phyloP scores from a whole-genome alignment of 2,888 invertebrate species.

The Andricus curvator region DNA sequence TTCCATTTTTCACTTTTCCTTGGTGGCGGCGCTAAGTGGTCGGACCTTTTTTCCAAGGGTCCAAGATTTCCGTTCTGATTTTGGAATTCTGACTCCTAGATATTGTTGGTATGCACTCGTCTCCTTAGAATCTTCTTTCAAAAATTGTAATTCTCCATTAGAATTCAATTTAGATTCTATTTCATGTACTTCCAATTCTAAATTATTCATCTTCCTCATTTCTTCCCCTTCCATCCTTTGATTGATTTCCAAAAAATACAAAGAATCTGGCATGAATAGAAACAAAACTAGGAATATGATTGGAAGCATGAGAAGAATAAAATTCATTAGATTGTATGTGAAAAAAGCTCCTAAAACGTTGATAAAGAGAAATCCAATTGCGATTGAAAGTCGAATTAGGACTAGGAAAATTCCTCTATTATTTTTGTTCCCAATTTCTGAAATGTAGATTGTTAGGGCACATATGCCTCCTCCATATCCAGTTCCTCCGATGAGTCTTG shows the following conservation, averaged over 20 bases:
- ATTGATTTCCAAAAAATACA: conserved; percentile 77
- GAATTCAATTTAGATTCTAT: background rate
- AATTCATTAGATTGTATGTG: conserved; percentile 79
- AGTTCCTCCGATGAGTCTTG: conserved; percentile 78
- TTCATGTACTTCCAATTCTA: background rate
- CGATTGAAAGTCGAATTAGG: conserved; percentile 79
- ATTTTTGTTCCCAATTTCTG: conserved; percentile 79
- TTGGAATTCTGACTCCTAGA: too few species aligned
- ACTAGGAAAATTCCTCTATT: conserved; percentile 81
- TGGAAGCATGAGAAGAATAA: conserved; percentile 80
- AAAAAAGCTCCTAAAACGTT: conserved; percentile 77
- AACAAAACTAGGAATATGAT: conserved; percentile 81
- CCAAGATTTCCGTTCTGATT: too few species aligned
- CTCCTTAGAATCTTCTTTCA: too few species aligned
- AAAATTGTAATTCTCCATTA: background rate
- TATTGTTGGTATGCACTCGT: too few species aligned
- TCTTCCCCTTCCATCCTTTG: background rate
- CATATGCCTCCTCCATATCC: conserved; percentile 78
- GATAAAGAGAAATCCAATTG: conserved; percentile 74
- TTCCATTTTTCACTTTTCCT: too few species aligned
- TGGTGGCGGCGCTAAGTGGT: too few species aligned
- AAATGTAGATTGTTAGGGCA: conserved; percentile 81
- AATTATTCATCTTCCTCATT: background rate
- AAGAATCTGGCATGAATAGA: conserved; percentile 84
- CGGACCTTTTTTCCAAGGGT: too few species aligned